phyloP scores from a whole-genome alignment of 2,888 invertebrate species.

The Pristionchus japonicus region DNA sequence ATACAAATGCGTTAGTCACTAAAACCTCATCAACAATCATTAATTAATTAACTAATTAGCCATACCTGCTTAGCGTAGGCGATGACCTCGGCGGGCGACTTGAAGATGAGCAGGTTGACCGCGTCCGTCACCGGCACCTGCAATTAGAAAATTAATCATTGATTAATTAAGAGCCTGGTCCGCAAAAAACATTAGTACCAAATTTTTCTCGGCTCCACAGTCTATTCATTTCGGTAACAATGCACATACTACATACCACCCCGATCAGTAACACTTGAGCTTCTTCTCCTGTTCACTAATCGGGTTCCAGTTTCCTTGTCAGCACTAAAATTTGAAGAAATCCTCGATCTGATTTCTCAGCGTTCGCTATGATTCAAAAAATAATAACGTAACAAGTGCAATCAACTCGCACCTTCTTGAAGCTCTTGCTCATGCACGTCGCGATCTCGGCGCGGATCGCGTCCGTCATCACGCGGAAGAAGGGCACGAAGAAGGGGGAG shows the following conservation, averaged over 20 bases:
- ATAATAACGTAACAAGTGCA: neutral
- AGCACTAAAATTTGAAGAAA: too few relatives aligned
- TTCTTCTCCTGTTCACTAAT: too few relatives aligned
- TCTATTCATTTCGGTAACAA: neutral
- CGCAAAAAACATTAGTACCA: neutral
- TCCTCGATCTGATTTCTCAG: too few relatives aligned
- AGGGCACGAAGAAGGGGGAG: slow-evolving; percentile 93
- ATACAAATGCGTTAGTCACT: too few relatives aligned
- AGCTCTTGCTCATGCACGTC: slow-evolving; percentile 95
- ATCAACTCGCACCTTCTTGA: slow-evolving; percentile 83
- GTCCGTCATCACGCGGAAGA: slow-evolving; percentile 94
- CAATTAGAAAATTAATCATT: neutral
- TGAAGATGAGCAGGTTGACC: slow-evolving; percentile 89
- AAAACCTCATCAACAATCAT: too few relatives aligned
- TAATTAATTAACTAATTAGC: neutral
- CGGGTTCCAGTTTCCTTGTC: too few relatives aligned
- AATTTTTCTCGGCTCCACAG: neutral
- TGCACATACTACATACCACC: too few relatives aligned
- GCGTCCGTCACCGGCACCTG: slow-evolving; percentile 83
- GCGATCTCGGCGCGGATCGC: slow-evolving; percentile 97
- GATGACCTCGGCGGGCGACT: slow-evolving; percentile 80
- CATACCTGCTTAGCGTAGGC: slow-evolving; percentile 86
- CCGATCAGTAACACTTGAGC: too few relatives aligned
- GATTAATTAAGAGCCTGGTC: neutral
- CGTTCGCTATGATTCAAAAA: neutral